Conservation (phyloP, 2,113 vertebrate species). For the Thymallus thymallus region DNA sequence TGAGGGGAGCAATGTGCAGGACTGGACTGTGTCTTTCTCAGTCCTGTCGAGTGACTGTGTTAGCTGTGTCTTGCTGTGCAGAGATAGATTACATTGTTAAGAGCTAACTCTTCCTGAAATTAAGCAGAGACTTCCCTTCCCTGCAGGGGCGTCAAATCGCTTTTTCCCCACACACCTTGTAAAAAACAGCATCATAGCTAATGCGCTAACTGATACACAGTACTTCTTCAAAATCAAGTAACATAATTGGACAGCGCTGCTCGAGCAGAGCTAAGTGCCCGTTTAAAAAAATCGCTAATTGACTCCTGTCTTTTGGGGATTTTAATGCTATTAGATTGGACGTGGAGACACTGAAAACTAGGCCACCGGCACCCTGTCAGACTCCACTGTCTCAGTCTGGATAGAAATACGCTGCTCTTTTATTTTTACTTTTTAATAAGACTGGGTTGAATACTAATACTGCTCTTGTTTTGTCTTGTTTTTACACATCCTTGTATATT, state of each 20-base stretch:
- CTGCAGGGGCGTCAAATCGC: conserved; percentile 17
- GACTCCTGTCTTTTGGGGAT: conserved; percentile 6
- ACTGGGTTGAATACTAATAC: conserved; percentile 1
- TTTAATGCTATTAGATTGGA: not conserved
- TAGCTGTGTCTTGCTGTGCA: conserved; percentile 10
- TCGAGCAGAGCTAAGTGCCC: no score
- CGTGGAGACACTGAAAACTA: not conserved
- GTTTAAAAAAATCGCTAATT: conserved; percentile 26
- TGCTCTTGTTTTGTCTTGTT: no score
- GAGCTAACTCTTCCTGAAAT: conserved; percentile 4
- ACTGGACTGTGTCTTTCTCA: not conserved
- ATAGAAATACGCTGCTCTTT: not conserved
- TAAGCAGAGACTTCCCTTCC: not conserved
- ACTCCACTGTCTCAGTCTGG: not conserved
- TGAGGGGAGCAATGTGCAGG: not conserved
- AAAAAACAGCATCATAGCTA: conserved; percentile 18
- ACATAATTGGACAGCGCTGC: conserved; percentile 19
- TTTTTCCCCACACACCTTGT: conserved; percentile 25
- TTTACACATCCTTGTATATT: not conserved
- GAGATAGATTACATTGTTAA: not conserved
- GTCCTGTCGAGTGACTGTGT: no score
- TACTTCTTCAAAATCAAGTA: conserved; percentile 23
- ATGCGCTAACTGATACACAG: conserved; percentile 33
- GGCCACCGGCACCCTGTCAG: not conserved
- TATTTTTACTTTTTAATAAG: not conserved